A percentile compares a stretch with the other conserved stretches of the same genome.
Evolutionary conservation across 2,888 invertebrate species (phyloP).

Genomic region (Tiphia femorata): DNA sequence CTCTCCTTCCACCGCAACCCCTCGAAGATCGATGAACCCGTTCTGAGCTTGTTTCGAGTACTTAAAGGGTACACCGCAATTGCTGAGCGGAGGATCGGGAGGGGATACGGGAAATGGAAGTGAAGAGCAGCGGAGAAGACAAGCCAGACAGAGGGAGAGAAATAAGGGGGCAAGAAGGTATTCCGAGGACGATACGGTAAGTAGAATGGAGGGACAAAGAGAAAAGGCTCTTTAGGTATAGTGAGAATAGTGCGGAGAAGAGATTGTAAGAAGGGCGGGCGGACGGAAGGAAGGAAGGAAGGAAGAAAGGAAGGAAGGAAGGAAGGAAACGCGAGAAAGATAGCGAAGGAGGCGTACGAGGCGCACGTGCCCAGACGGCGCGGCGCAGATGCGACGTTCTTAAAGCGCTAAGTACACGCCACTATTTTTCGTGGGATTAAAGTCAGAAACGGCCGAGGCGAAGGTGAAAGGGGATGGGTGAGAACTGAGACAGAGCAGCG

Average conservation of each 20-base stretch:
- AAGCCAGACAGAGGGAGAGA: neutral
- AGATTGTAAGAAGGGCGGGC: too few relatives aligned
- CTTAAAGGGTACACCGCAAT: conserved; percentile 4
- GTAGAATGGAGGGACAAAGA: neutral
- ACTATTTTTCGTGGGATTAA: conserved; percentile 46
- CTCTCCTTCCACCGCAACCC: neutral
- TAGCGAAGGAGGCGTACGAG: conserved; percentile 23
- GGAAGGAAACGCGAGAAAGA: neutral
- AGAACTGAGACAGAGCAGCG: conserved; percentile 9
- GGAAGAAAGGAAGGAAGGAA: neutral
- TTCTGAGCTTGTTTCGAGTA: conserved; percentile 15
- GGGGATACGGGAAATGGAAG: neutral
- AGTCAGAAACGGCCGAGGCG: conserved; percentile 39
- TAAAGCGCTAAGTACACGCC: conserved; percentile 45
- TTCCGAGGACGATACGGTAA: neutral
- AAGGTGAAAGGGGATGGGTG: conserved; percentile 2
- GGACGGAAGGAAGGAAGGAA: too few relatives aligned
- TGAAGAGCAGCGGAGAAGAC: neutral
- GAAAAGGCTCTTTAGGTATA: too few relatives aligned
- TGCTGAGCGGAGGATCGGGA: neutral
- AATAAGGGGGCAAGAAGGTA: neutral
- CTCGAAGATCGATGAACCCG: conserved; percentile 39
- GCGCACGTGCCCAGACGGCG: conserved; percentile 38
- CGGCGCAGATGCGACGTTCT: conserved; percentile 44
- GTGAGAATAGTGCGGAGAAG: too few relatives aligned